Conservation (phyloP, 2,888 invertebrate species). For the Drosophila koepferae region DNA sequence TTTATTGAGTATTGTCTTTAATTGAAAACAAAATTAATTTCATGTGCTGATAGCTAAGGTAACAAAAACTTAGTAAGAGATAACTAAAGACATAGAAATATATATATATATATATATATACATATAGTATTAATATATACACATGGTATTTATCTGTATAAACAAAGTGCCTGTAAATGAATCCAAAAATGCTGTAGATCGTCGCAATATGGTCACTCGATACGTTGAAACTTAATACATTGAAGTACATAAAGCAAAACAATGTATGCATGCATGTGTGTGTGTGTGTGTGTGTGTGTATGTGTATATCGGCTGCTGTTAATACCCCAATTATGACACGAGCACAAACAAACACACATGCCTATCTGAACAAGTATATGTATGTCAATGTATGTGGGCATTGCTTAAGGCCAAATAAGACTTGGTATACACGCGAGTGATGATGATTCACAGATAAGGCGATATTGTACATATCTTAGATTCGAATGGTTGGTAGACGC, state of each 20-base stretch:
- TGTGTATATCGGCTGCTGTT: neutral
- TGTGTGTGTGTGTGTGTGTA: neutral
- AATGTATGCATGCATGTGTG: neutral
- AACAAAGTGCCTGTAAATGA: neutral
- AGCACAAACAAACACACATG: neutral
- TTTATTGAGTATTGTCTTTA: slow-evolving; percentile 30
- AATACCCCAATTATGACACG: slow-evolving; percentile 4
- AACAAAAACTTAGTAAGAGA: neutral
- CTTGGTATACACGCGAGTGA: neutral
- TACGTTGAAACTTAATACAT: slow-evolving; percentile 41
- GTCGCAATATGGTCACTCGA: slow-evolving; percentile 28
- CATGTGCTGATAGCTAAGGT: neutral
- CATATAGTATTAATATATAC: neutral
- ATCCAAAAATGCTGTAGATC: slow-evolving; percentile 19
- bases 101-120: neutral
- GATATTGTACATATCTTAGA: neutral
- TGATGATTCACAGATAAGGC: slow-evolving; percentile 11
- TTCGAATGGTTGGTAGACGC: neutral
- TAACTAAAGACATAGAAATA: neutral
- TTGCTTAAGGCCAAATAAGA: neutral
- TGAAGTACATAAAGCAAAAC: slow-evolving; percentile 4
- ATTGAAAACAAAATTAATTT: neutral
- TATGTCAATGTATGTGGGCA: neutral
- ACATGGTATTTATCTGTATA: neutral
- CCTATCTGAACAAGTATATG: neutral